Percentiles rank a stretch among this genome's conserved stretches.
These are phyloP conservation scores for Brachionus koreanus DNA, from an alignment of 1,140 invertebrate genomes.

Conservation along the genomic window DNA sequence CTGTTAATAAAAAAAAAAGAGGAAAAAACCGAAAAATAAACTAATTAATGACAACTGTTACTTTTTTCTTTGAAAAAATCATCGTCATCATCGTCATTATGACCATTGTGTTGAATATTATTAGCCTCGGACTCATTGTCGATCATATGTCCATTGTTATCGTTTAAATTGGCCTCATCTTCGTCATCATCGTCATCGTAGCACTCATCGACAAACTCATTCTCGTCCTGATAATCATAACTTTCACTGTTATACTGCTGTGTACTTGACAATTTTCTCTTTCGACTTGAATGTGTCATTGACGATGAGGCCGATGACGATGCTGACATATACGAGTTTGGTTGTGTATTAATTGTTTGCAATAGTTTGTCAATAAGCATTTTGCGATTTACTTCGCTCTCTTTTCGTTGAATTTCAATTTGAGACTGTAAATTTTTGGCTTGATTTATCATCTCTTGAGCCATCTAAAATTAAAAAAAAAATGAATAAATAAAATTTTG, in stretches of 20 bases:
- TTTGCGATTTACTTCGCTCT: background rate
- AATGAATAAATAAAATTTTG: background rate
- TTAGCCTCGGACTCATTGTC: background rate
- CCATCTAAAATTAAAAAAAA: background rate
- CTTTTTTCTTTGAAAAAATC: background rate
- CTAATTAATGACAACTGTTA: background rate
- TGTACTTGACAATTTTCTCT: background rate
- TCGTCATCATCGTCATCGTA: background rate
- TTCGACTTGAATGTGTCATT: background rate
- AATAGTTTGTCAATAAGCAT: background rate
- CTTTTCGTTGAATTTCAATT: constrained; percentile 15
- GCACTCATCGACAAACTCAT: background rate
- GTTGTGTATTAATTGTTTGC: background rate
- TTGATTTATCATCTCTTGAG: constrained; percentile 20
- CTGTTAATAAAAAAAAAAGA: background rate
- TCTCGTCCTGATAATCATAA: background rate
- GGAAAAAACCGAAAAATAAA: background rate
- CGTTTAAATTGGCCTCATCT: background rate
- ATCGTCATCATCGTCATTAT: background rate
- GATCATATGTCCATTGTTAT: background rate
- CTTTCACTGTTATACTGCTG: background rate
- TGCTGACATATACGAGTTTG: background rate
- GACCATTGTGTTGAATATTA: background rate
- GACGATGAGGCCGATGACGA: background rate
- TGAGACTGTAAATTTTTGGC: constrained; percentile 10